phyloP scores from a whole-genome alignment of 2,797 vertebrate species.

The Acanthornis magna region DNA sequence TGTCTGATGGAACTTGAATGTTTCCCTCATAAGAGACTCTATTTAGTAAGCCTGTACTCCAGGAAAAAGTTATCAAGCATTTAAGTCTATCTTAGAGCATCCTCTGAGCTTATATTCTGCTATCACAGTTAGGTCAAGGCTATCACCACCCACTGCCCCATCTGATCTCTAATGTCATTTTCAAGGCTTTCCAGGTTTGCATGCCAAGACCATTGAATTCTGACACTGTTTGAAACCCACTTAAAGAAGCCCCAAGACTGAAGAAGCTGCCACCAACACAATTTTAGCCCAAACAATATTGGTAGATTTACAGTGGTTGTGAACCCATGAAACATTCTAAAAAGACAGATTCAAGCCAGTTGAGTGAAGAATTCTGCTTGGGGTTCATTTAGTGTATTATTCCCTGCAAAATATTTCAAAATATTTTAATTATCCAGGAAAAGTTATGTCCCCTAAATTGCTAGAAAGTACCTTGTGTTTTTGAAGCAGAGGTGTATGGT shows the following conservation, averaged over 20 bases:
- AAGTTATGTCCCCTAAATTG: neutral
- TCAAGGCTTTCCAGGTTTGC: neutral
- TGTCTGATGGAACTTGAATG: neutral
- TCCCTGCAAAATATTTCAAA: neutral
- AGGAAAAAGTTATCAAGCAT: neutral
- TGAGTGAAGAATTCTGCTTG: neutral
- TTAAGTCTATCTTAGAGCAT: neutral
- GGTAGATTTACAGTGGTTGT: neutral
- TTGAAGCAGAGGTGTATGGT: accelerated
- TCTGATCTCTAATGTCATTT: neutral
- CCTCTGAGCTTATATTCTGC: neutral
- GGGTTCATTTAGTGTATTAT: neutral
- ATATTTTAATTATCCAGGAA: neutral
- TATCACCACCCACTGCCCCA: neutral
- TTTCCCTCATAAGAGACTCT: neutral
- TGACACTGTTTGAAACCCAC: neutral
- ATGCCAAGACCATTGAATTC: neutral
- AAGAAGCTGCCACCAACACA: neutral
- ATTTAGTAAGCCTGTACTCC: neutral
- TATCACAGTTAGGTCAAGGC: neutral
- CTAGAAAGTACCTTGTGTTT: neutral
- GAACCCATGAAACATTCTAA: neutral
- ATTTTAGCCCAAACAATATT: neutral
- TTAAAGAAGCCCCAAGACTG: neutral
- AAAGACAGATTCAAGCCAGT: neutral